phyloP scores from a whole-genome alignment of 2,113 vertebrate species.

The Centropus unirufus region DNA sequence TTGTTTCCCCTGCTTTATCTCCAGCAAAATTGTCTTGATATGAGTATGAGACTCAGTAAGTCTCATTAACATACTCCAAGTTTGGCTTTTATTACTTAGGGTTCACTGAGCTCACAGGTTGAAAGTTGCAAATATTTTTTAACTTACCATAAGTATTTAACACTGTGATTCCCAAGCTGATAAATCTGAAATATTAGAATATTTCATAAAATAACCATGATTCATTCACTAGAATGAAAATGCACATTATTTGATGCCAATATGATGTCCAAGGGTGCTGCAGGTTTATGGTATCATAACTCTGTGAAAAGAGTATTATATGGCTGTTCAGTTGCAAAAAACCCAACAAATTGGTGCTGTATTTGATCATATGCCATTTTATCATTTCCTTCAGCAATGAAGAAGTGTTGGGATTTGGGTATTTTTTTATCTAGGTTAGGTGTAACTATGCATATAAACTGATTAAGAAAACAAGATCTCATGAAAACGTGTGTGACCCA shows the following conservation, averaged over 20 bases:
- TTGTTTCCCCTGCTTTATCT: not conserved
- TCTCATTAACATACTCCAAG: not conserved
- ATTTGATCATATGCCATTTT: not conserved
- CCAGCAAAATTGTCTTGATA: not conserved
- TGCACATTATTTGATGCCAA: not conserved
- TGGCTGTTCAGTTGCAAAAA: not conserved
- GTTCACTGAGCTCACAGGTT: not conserved
- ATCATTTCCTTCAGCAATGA: not conserved
- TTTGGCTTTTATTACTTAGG: not conserved
- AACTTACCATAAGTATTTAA: not conserved
- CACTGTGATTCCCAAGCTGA: not conserved
- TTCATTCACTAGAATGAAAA: not conserved
- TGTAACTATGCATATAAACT: not conserved
- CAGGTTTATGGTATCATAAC: not conserved
- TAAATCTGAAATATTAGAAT: not conserved
- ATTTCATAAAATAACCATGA: not conserved
- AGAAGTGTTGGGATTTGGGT: not conserved
- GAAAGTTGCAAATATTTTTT: not conserved
- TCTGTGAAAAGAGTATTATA: not conserved
- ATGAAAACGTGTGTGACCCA: not conserved
- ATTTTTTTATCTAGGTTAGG: no score
- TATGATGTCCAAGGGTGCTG: not conserved
- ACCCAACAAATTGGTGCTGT: not conserved
- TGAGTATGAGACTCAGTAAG: fast-evolving
- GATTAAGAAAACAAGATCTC: not conserved